These are phyloP conservation scores for Polyommatus icarus DNA, from an alignment of 2,888 invertebrate genomes.

Conservation along the genomic window DNA sequence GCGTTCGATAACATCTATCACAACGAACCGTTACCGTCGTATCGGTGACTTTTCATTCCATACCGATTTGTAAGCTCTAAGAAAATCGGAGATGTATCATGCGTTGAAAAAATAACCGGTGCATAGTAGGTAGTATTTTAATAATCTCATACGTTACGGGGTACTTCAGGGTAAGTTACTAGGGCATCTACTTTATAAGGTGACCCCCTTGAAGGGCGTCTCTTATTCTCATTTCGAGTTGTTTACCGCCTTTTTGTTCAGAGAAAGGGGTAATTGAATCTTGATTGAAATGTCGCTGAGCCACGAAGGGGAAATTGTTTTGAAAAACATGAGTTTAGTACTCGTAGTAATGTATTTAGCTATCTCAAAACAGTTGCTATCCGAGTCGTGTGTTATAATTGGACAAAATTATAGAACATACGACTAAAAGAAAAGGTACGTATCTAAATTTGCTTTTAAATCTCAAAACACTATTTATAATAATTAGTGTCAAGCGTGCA, in stretches of 20 bases:
- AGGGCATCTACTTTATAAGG: conserved; percentile 55
- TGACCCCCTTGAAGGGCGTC: conserved; percentile 65
- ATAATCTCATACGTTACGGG: conserved; percentile 41
- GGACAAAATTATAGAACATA: background rate
- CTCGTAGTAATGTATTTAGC: background rate
- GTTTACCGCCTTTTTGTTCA: conserved; percentile 56
- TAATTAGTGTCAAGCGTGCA: background rate
- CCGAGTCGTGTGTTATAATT: background rate
- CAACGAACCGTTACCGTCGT: conserved; percentile 37
- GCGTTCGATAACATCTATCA: conserved; percentile 44
- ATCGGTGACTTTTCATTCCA: conserved; percentile 40
- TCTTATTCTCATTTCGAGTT: conserved; percentile 55
- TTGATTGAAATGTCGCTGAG: conserved; percentile 52
- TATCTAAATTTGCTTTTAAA: background rate
- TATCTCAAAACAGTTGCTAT: background rate
- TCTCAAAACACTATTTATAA: background rate
- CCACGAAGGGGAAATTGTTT: conserved; percentile 46
- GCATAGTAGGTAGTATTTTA: conserved; percentile 31
- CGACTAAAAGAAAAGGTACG: background rate
- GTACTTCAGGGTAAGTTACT: conserved; percentile 54
- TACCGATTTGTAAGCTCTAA: conserved; percentile 5
- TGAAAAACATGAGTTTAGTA: conserved; percentile 41
- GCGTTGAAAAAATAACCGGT: conserved; percentile 32
- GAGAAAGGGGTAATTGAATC: conserved; percentile 58
- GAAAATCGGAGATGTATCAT: conserved; percentile 46